A percentile compares a stretch with the other conserved stretches of the same genome.
Evolutionary conservation across 2,888 invertebrate species (phyloP).

Genomic region (Lithophane leautieri): DNA sequence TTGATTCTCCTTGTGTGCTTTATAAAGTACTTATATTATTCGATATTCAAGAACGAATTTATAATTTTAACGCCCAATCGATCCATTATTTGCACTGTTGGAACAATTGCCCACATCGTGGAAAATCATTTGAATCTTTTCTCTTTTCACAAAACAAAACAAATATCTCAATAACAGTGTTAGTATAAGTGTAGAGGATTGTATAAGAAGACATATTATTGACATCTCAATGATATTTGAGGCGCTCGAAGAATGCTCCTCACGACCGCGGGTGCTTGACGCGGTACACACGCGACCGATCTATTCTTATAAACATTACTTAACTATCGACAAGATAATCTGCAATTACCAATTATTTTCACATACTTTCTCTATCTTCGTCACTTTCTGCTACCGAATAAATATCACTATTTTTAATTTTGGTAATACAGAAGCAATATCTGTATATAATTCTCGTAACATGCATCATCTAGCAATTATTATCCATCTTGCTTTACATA

Average conservation of each 20-base stretch:
- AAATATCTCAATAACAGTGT: not conserved
- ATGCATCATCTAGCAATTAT: not conserved
- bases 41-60: not conserved
- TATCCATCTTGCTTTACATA: not conserved
- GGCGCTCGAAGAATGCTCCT: conserved; percentile 5
- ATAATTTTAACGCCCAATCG: not conserved
- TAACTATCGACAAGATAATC: not conserved
- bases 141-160: conserved; percentile 9
- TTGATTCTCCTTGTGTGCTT: not conserved
- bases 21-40: not conserved
- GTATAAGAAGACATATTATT: conserved; percentile 36
- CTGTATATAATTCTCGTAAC: not conserved
- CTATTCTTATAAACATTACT: conserved; percentile 15
- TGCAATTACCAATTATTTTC: conserved; percentile 43
- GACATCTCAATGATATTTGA: conserved; percentile 48
- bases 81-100: not conserved
- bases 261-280: conserved; percentile 7
- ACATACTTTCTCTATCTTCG: conserved; percentile 23
- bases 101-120: not conserved
- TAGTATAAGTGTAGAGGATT: conserved; percentile 3
- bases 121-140: conserved; percentile 8
- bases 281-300: conserved; percentile 26
- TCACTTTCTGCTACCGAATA: not conserved
- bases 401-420: not conserved
- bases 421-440: not conserved